phyloP scores from a whole-genome alignment of 2,888 invertebrate genomes.

The Mamestra brassicae region DNA sequence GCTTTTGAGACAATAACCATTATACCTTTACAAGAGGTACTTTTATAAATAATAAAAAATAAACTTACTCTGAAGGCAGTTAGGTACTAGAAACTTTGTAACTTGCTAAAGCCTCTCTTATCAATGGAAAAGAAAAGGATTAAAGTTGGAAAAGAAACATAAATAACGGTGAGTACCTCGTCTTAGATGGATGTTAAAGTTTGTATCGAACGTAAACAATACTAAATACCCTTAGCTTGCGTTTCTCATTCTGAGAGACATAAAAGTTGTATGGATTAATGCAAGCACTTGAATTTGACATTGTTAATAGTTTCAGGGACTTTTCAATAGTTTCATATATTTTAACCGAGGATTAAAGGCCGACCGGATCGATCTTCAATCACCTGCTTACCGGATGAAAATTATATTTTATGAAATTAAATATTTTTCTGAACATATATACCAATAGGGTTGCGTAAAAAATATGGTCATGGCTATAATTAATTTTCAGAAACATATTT shows the following conservation, averaged over 20 bases:
- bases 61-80: slow-evolving; percentile 63
- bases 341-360: too few species aligned
- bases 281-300: background rate
- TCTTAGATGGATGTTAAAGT: slow-evolving; percentile 73
- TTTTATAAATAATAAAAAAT: slow-evolving; percentile 64
- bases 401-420: too few species aligned
- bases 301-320: too few species aligned
- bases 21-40: slow-evolving; percentile 50
- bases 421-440: too few species aligned
- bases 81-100: slow-evolving; percentile 64
- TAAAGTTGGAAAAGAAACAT: slow-evolving; percentile 76
- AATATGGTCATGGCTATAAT: too few species aligned
- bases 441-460: too few species aligned
- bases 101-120: slow-evolving; percentile 71
- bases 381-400: too few species aligned
- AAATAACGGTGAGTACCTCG: slow-evolving; percentile 73
- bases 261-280: slow-evolving; percentile 16
- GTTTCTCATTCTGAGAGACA: slow-evolving; percentile 19
- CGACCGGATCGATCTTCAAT: too few species aligned
- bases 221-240: slow-evolving; percentile 66
- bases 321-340: too few species aligned
- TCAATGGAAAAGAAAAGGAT: slow-evolving; percentile 75
- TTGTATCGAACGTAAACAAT: slow-evolving; percentile 77
- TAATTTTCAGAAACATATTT: too few species aligned
- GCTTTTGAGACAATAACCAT: slow-evolving; percentile 54